A percentile compares a stretch with the other conserved stretches of the same genome.
These are phyloP conservation scores for Hydropsyche tenuis DNA, from an alignment of 1,140 invertebrate species.

Conservation along the genomic window DNA sequence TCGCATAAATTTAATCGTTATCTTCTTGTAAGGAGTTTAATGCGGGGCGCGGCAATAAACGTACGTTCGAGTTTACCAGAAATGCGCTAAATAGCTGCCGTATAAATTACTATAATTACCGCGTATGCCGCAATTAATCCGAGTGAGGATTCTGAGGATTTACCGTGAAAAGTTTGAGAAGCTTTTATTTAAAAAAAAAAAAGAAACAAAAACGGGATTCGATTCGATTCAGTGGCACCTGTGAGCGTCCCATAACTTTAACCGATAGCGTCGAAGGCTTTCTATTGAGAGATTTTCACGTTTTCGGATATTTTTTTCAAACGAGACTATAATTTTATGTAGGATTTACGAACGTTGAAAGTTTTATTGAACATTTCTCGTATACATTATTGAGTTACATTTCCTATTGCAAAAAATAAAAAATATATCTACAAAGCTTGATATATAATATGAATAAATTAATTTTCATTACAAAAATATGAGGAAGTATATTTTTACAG, in stretches of 20 bases:
- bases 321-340: no score
- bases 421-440: no score
- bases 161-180: not conserved
- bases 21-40: no score
- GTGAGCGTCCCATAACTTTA: conserved; percentile 3
- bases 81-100: not conserved
- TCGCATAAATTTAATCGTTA: no score
- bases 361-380: no score
- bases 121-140: conserved; percentile 9
- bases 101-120: conserved; percentile 23
- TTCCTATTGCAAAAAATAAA: no score
- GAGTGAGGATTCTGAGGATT: not conserved
- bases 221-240: conserved; percentile 5
- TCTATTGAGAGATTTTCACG: conserved; percentile 10
- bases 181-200: not conserved
- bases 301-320: not conserved
- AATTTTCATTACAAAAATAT: no score
- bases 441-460: no score
- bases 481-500: not conserved
- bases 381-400: no score
- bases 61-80: no score
- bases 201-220: not conserved
- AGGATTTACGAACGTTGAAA: no score
- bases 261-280: not conserved
- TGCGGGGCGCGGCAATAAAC: no score